Evolutionary conservation across 2,888 invertebrate species (phyloP).

Genomic region (Abrostola tripartita): DNA sequence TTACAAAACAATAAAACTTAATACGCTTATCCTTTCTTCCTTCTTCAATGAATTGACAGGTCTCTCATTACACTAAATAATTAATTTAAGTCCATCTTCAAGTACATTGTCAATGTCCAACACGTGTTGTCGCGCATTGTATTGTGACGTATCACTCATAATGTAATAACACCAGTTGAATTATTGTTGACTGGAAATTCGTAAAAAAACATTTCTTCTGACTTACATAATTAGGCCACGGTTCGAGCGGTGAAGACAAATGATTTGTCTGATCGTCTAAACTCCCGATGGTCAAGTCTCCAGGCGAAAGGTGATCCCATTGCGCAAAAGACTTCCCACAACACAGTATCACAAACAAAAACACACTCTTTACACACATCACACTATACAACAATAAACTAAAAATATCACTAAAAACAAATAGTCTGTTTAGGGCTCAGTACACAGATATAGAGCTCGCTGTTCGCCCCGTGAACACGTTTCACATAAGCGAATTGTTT

Average conservation of each 20-base stretch:
- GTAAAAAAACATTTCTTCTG: background rate
- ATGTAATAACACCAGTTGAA: too few species aligned
- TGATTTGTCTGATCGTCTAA: slow-evolving; percentile 1
- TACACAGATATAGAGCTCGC: slow-evolving; percentile 5
- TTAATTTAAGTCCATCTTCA: too few species aligned
- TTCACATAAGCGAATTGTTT: slow-evolving; percentile 57
- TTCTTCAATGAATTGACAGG: too few species aligned
- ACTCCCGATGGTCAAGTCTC: background rate
- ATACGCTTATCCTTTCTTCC: too few species aligned
- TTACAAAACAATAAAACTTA: too few species aligned
- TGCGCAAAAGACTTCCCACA: slow-evolving; percentile 17
- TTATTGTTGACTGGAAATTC: too few species aligned
- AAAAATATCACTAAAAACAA: background rate
- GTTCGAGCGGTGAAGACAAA: slow-evolving; percentile 6
- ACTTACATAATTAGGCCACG: slow-evolving; percentile 35
- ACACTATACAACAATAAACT: slow-evolving; percentile 8
- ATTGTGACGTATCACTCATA: too few species aligned
- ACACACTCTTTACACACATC: slow-evolving; percentile 6
- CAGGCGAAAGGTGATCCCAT: background rate
- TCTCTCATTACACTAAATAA: too few species aligned
- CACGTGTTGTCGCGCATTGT: too few species aligned
- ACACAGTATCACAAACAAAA: slow-evolving; percentile 37
- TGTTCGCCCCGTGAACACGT: slow-evolving; percentile 10
- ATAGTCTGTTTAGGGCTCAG: background rate
- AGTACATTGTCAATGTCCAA: too few species aligned